A percentile compares a stretch with the other conserved stretches of the same genome.
These are phyloP conservation scores for Stenoptilia bipunctidactyla DNA, from an alignment of 2,888 invertebrate species.

Conservation along the genomic window DNA sequence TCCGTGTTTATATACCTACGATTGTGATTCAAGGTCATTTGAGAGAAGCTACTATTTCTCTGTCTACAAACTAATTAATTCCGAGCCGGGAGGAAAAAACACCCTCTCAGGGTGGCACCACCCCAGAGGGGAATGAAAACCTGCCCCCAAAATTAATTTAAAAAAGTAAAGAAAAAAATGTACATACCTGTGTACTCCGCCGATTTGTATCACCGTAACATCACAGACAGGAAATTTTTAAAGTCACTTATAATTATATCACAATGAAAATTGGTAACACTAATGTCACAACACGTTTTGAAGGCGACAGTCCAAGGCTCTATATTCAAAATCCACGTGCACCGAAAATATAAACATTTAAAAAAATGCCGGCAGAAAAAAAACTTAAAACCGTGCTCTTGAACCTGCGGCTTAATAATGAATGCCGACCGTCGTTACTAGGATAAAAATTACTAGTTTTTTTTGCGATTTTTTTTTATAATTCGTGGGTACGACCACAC, in stretches of 20 bases:
- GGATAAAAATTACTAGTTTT: conserved; percentile 66
- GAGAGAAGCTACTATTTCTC: conserved; percentile 46
- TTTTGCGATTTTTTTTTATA: conserved; percentile 64
- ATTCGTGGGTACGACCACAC: conserved; percentile 58
- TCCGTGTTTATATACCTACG: conserved; percentile 62
- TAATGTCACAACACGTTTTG: conserved; percentile 67
- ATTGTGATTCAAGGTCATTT: conserved; percentile 55
- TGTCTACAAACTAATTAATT: conserved; percentile 22
- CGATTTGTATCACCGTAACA: conserved; percentile 65
- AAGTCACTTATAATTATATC: conserved; percentile 64
- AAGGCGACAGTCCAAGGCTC: conserved; percentile 65
- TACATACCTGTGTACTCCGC: conserved; percentile 49
- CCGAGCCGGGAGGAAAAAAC: conserved; percentile 24
- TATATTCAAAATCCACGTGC: conserved; percentile 62
- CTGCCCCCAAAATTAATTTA: conserved; percentile 35
- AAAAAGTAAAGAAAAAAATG: conserved; percentile 28
- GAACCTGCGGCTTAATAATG: conserved; percentile 67
- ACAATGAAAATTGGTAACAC: conserved; percentile 64
- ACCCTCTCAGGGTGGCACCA: conserved; percentile 14
- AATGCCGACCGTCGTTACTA: conserved; percentile 65
- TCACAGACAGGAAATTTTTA: conserved; percentile 67
- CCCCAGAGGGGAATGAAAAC: conserved; percentile 19
- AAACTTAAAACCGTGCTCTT: conserved; percentile 56
- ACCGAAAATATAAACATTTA: conserved; percentile 59
- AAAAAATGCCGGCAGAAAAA: conserved; percentile 45